Evolutionary conservation across 2,797 vertebrate genomes (phyloP).

Genomic region (Pyrocephalus nanus): DNA sequence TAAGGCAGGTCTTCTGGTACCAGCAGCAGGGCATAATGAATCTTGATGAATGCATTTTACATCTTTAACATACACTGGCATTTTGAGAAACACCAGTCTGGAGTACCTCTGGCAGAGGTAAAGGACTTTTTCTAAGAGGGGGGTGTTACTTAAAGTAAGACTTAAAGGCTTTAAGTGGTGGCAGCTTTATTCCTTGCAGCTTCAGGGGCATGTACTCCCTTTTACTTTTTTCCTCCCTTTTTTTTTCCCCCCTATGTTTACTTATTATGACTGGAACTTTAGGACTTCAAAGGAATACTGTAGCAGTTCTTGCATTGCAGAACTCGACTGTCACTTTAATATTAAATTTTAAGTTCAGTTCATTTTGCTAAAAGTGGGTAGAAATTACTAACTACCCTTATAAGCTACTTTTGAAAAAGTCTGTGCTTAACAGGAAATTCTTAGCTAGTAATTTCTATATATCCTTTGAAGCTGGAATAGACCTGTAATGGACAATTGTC

Average conservation of each 20-base stretch:
- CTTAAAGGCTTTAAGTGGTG: not conserved
- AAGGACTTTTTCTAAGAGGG: not conserved
- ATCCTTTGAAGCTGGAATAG: not conserved
- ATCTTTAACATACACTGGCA: not conserved
- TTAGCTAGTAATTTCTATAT: not conserved
- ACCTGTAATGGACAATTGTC: not conserved
- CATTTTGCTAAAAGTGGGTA: not conserved
- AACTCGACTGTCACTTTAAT: not conserved
- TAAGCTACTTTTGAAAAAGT: not conserved
- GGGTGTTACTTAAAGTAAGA: not conserved
- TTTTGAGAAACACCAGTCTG: not conserved
- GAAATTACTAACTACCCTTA: not conserved
- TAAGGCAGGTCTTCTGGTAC: not conserved
- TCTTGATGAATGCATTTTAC: not conserved
- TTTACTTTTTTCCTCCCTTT: fast-evolving
- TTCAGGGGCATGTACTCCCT: not conserved
- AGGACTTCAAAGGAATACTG: not conserved
- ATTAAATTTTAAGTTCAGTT: not conserved
- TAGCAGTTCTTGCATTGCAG: not conserved
- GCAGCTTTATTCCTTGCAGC: not conserved
- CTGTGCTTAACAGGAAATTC: not conserved
- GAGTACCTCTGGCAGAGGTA: not conserved
- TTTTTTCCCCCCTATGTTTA: not conserved
- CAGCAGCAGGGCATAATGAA: not conserved
- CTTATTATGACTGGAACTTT: not conserved